phyloP scores from a whole-genome alignment of 2,113 vertebrate species.

The Lepidothrix coronata region DNA sequence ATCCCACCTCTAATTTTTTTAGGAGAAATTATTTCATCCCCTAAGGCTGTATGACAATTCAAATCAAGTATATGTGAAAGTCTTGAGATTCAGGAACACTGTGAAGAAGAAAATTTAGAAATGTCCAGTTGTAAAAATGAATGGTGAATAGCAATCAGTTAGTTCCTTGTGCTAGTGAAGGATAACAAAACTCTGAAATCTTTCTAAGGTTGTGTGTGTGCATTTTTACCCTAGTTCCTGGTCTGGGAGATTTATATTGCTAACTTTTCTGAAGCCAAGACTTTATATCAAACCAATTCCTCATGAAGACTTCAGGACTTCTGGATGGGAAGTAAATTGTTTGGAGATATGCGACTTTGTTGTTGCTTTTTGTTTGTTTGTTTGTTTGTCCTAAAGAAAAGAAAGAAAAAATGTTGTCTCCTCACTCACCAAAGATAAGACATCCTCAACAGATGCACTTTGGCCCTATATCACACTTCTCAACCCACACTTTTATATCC shows the following conservation, averaged over 20 bases:
- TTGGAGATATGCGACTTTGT: neutral
- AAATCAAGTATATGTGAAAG: neutral
- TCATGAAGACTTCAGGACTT: neutral
- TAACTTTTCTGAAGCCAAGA: neutral
- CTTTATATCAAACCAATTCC: neutral
- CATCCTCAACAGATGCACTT: neutral
- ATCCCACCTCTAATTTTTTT: neutral
- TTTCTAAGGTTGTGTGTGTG: neutral
- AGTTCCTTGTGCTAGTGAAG: neutral
- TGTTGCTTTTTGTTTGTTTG: neutral
- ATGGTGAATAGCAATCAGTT: neutral
- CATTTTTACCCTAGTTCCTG: neutral
- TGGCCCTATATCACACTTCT: neutral
- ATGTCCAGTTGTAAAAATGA: neutral
- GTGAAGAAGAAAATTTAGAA: neutral
- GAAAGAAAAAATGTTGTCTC: neutral
- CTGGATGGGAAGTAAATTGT: neutral
- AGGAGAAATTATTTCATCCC: neutral
- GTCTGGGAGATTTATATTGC: neutral
- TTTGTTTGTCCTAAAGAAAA: neutral
- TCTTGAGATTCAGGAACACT: neutral
- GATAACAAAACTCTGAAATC: neutral
- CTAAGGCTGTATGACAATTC: neutral
- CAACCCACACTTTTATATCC: neutral
- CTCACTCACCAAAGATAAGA: neutral